A percentile compares a stretch with the other conserved stretches of the same genome.
Conservation (phyloP, 2,888 invertebrate genomes). For the Tipula lateralis region DNA sequence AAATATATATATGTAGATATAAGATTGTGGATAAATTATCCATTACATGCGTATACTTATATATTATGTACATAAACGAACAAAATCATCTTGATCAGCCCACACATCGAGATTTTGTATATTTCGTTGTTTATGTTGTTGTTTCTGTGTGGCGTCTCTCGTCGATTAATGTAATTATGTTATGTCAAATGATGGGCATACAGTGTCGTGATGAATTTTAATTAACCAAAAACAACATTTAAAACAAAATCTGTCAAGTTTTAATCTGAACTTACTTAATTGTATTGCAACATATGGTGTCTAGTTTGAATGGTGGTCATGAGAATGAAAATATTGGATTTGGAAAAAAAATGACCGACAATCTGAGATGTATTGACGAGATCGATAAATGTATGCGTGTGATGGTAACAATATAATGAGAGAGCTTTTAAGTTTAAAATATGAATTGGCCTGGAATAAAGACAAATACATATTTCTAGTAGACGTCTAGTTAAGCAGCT, state of each 20-base stretch:
- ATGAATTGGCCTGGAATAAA: too few species aligned
- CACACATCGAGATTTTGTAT: neutral
- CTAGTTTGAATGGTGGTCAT: too few species aligned
- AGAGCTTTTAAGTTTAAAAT: too few species aligned
- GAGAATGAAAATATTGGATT: too few species aligned
- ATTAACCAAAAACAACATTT: neutral
- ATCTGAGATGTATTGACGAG: too few species aligned
- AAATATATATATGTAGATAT: constrained; percentile 14
- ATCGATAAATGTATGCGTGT: too few species aligned
- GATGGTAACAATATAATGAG: too few species aligned
- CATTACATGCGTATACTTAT: neutral
- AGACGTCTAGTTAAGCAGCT: too few species aligned
- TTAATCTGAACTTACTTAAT: constrained; percentile 15
- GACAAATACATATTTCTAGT: too few species aligned
- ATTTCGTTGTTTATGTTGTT: neutral
- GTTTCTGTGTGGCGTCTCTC: neutral
- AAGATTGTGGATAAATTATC: constrained; percentile 6
- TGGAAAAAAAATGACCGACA: too few species aligned
- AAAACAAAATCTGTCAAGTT: neutral
- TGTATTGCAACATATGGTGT: too few species aligned
- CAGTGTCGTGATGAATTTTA: constrained; percentile 11
- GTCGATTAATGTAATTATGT: neutral
- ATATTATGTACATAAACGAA: too few species aligned
- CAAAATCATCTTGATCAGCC: neutral
- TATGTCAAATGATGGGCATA: neutral